These are phyloP conservation scores for Oreochromis tanganicae DNA, from an alignment of 2,113 vertebrate species.

Conservation along the genomic window DNA sequence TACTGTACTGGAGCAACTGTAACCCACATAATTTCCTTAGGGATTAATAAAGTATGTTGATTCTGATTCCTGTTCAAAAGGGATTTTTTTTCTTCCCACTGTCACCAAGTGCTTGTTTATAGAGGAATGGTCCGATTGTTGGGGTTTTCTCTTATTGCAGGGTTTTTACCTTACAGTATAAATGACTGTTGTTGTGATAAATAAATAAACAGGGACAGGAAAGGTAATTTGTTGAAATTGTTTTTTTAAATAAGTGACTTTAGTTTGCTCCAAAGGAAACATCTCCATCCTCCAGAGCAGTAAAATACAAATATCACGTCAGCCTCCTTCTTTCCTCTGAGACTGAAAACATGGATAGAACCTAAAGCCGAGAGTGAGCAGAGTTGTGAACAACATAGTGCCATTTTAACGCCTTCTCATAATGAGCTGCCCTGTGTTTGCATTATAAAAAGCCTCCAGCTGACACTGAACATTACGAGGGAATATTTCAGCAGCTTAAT, in stretches of 20 bases:
- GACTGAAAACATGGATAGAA: background rate
- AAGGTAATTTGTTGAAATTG: background rate
- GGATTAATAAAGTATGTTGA: background rate
- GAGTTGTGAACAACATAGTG: background rate
- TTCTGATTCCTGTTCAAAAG: background rate
- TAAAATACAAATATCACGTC: background rate
- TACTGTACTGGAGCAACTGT: background rate
- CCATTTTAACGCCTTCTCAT: background rate
- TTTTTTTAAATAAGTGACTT: background rate
- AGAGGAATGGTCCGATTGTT: background rate
- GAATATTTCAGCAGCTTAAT: constrained; percentile 34
- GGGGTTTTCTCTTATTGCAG: background rate
- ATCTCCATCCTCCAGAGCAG: background rate
- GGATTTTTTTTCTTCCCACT: background rate
- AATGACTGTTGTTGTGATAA: background rate
- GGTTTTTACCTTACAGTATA: background rate
- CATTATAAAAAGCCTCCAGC: background rate
- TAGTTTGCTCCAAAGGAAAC: background rate
- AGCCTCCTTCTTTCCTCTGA: background rate
- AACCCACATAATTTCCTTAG: background rate
- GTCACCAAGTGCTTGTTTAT: background rate
- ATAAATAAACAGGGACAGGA: background rate
- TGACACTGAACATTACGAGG: constrained; percentile 10
- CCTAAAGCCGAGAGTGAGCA: background rate
- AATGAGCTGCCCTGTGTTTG: background rate